These are phyloP conservation scores for Macrostomum lignano DNA, from an alignment of 1,140 invertebrate species.

Conservation along the genomic window DNA sequence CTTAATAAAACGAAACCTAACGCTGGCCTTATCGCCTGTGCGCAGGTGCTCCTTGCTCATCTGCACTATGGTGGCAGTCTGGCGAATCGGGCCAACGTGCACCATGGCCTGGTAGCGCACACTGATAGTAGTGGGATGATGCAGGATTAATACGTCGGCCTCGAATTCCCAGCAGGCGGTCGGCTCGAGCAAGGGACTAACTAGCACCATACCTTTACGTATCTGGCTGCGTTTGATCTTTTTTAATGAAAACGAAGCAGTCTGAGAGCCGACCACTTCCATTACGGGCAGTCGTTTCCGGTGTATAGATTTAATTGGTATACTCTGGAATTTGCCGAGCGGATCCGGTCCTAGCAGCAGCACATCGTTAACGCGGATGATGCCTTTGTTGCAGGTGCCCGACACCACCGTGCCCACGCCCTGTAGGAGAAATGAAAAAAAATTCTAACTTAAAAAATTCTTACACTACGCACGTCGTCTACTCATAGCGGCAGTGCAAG, in stretches of 20 bases:
- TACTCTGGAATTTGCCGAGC: constrained; percentile 60
- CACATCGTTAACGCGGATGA: constrained; percentile 64
- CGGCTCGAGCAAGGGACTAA: constrained; percentile 61
- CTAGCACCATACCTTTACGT: constrained; percentile 70
- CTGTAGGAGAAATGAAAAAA: constrained; percentile 28
- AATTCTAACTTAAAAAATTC: too few species aligned
- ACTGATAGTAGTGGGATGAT: constrained; percentile 94
- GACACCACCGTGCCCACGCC: constrained; percentile 93
- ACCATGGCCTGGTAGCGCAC: constrained; percentile 81
- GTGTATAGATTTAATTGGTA: constrained; percentile 82
- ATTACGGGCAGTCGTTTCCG: constrained; percentile 82
- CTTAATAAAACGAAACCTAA: constrained; percentile 78
- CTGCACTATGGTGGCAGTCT: constrained; percentile 75
- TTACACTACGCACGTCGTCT: too few species aligned
- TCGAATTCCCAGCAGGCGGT: constrained; percentile 97
- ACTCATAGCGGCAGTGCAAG: too few species aligned
- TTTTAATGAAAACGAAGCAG: constrained; percentile 86
- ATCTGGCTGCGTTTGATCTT: constrained; percentile 35
- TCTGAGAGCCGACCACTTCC: constrained; percentile 81
- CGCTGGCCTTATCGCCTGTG: constrained; percentile 83
- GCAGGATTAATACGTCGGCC: constrained; percentile 81
- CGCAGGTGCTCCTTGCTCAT: constrained; percentile 83
- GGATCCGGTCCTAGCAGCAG: constrained; percentile 74
- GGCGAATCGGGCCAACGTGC: constrained; percentile 82
- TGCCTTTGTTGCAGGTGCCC: constrained; percentile 65